Percentiles rank a stretch among this genome's conserved stretches.
These are phyloP conservation scores for Dipodomys spectabilis DNA, from an alignment of 2,113 vertebrate species.

Conservation along the genomic window DNA sequence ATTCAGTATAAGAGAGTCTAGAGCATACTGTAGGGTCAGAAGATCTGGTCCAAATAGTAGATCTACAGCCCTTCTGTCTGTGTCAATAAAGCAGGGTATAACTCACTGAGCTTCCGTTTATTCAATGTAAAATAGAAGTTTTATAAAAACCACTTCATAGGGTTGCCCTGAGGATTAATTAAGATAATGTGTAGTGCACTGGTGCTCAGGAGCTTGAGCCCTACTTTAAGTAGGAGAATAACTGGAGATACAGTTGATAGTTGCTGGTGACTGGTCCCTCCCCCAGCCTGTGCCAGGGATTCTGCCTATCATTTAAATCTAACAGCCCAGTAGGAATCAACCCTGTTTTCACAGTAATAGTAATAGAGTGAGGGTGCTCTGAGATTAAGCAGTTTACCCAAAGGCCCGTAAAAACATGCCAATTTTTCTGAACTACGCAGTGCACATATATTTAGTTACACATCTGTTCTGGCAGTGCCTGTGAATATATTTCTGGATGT, in stretches of 20 bases:
- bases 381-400: neutral
- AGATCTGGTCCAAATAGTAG: conserved; percentile 52
- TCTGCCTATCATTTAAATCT: neutral
- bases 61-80: neutral
- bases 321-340: neutral
- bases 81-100: neutral
- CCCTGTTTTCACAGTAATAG: neutral
- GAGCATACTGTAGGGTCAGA: conserved; percentile 25
- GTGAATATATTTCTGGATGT: neutral
- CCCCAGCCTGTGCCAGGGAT: neutral
- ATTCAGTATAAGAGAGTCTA: neutral
- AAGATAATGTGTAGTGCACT: neutral
- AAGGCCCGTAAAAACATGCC: neutral
- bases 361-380: neutral
- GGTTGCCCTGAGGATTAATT: neutral
- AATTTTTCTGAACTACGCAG: neutral
- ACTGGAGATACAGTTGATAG: neutral
- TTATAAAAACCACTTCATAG: neutral
- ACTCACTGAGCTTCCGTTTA: conserved; percentile 43
- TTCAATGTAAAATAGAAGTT: neutral
- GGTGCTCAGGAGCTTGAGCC: neutral
- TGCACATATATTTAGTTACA: neutral
- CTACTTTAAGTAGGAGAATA: neutral
- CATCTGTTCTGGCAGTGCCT: neutral
- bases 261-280: neutral